Evolutionary conservation across 1,140 invertebrate genomes (phyloP).

Genomic region (Antheraea pernyi): DNA sequence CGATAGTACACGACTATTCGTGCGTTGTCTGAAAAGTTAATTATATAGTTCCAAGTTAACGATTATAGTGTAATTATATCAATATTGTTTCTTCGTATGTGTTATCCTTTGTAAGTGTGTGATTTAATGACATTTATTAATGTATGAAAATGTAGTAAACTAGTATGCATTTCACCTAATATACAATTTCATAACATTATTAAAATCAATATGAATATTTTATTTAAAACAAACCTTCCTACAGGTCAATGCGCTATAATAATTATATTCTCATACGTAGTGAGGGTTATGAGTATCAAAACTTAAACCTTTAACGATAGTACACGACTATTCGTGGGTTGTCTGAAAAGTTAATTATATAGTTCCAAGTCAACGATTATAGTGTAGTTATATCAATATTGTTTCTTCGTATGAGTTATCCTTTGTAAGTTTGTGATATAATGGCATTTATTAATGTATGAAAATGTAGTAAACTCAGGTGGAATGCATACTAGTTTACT

Average conservation of each 20-base stretch:
- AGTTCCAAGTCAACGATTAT: neutral
- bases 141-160: no score
- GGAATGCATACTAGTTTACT: no score
- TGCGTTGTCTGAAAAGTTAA: neutral
- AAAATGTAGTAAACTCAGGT: no score
- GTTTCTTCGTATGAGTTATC: neutral
- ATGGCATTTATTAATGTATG: no score
- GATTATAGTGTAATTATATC: neutral
- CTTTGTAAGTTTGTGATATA: no score
- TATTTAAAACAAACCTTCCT: neutral
- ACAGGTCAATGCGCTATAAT: neutral
- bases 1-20: neutral
- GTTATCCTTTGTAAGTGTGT: no score
- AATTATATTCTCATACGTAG: neutral
- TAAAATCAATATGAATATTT: neutral
- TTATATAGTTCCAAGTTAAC: neutral
- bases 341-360: neutral
- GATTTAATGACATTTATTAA: no score
- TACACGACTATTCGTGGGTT: neutral
- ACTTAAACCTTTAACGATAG: neutral
- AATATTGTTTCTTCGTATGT: neutral
- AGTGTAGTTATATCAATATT: neutral
- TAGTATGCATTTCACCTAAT: no score
- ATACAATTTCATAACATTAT: neutral
- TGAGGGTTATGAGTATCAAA: neutral